Base-by-base conservation (phyloP, 1,140 invertebrate genomes). In the Eupristina koningsbergeri region DNA sequence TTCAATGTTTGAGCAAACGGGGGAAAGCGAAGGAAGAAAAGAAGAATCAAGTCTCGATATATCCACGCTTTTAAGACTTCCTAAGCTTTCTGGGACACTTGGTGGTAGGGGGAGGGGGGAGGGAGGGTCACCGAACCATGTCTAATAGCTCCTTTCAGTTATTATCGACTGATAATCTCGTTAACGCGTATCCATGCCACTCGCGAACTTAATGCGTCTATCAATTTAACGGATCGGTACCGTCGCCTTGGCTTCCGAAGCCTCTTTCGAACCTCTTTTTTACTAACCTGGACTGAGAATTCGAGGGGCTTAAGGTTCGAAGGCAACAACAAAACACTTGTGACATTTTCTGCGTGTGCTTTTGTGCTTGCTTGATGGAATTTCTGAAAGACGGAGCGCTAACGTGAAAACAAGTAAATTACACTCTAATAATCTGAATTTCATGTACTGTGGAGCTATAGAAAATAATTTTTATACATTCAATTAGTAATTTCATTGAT, bases 91-190 rank as follows among this genome's bases (percentile, higher is more conserved):
- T n/a, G n/a, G n/a, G n/a, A n/a, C n/a, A n/a, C n/a, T n/a, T n/a
- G n/a, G n/a, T n/a, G n/a, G 5, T 45, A 9, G 39, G 47, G 41
- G 1, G 0, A 31, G 26, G 1, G 8, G 19, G 29, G 69, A 5
- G 13, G 19, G 15, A 34, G 6, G 79, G 79, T 81, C 73, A 26
- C 64, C 79, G 50, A 81, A 67, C 67, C 79, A 39, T n/a, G 8
- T 41, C 53, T 53, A 63, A 81, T 81, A 81, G 64, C 69, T 67
- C 67, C 45, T 39, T 71, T 71, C 64, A 19, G 45, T 39, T 71
- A 71, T 71, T 71, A 39, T 75, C 47, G 26, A 3, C 31, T 47
- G 22, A 75, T 71, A 58, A 58, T 77, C 75, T 77, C 34, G 34
- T 77, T 77, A 63, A 39, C 58, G 75, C 31, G 63, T 63, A 47